Conservation (phyloP, 2,113 vertebrate genomes). For the Xenopus tropicalis region DNA sequence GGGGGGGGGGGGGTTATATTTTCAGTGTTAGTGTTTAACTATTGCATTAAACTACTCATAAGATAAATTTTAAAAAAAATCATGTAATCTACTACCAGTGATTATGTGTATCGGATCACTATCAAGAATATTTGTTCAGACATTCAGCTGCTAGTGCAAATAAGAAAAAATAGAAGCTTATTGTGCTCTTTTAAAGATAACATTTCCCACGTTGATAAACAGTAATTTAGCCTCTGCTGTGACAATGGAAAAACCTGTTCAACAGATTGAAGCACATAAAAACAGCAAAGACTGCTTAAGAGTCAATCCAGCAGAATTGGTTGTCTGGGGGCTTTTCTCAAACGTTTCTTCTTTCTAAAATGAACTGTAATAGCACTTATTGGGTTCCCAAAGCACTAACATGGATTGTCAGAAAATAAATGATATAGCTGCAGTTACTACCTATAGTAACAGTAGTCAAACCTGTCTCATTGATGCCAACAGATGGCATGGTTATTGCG, state of each 20-base stretch:
- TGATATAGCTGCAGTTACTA: constrained; percentile 11
- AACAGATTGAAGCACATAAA: constrained; percentile 38
- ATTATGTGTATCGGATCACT: too few species aligned
- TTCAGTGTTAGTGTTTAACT: too few species aligned
- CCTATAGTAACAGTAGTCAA: constrained; percentile 17
- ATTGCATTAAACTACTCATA: background rate
- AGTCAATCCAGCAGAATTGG: constrained; percentile 18
- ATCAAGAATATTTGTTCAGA: too few species aligned
- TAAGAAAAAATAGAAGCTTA: background rate
- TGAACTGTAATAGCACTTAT: constrained; percentile 13
- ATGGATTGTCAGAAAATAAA: constrained; percentile 17
- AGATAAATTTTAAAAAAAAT: background rate
- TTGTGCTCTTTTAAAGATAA: constrained; percentile 3
- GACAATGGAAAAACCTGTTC: constrained; percentile 22
- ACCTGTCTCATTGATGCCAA: constrained; percentile 25
- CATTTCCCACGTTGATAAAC: constrained; percentile 1
- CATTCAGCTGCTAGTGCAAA: too few species aligned
- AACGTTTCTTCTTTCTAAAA: background rate
- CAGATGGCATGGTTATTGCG: constrained; percentile 21
- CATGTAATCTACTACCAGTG: background rate
- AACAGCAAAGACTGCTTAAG: constrained; percentile 11
- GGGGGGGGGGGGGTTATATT: too few species aligned
- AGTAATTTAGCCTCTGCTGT: constrained; percentile 3
- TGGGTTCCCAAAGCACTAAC: constrained; percentile 23
- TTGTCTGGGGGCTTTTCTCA: constrained; percentile 9